phyloP scores from a whole-genome alignment of 2,888 invertebrate genomes.

The Volucella inanis region DNA sequence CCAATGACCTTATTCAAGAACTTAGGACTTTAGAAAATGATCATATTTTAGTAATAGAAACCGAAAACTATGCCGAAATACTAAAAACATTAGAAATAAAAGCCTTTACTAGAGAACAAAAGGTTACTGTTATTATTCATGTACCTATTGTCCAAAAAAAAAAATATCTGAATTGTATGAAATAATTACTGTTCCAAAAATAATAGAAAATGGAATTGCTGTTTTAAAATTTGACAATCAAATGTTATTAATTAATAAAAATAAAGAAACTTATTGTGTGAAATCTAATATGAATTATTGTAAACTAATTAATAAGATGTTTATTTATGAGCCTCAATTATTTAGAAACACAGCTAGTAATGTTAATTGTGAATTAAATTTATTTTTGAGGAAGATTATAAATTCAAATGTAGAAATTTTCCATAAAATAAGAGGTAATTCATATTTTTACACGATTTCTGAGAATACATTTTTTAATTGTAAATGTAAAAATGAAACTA shows the following conservation, averaged over 20 bases:
- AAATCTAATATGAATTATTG: background rate
- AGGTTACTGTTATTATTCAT: too few relatives aligned
- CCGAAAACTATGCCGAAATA: too few relatives aligned
- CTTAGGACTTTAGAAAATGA: background rate
- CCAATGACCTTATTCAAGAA: background rate
- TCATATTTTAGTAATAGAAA: background rate
- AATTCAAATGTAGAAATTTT: conserved; percentile 20
- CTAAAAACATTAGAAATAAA: too few relatives aligned
- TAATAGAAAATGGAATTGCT: too few relatives aligned
- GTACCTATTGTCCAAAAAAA: too few relatives aligned
- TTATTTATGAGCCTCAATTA: too few relatives aligned
- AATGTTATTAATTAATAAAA: too few relatives aligned
- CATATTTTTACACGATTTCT: conserved; percentile 5
- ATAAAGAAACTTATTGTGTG: too few relatives aligned
- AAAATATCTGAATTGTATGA: too few relatives aligned
- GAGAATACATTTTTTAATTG: conserved; percentile 11
- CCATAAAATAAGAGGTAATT: conserved; percentile 5
- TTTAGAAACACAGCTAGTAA: conserved; percentile 6
- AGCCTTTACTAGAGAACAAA: too few relatives aligned
- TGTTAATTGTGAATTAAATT: conserved; percentile 16
- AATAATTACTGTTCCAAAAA: too few relatives aligned
- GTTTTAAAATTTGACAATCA: too few relatives aligned
- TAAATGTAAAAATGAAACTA: conserved; percentile 10
- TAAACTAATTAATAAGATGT: conserved; percentile 8
- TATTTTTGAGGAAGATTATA: conserved; percentile 12